phyloP scores from a whole-genome alignment of 2,888 invertebrate species.

The Pyrocoelia pectoralis region DNA sequence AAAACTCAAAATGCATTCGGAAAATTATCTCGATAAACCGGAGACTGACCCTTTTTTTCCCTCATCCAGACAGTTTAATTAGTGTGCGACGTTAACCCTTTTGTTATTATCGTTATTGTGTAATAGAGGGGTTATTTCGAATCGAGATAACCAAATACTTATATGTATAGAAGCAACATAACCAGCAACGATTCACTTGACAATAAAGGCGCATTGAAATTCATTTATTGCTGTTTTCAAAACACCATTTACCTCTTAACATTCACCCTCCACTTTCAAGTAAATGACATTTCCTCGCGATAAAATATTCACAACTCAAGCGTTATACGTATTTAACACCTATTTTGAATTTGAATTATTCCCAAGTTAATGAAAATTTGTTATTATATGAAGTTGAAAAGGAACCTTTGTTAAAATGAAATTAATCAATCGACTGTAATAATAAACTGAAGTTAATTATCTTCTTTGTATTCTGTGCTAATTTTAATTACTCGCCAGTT shows the following conservation, averaged over 20 bases:
- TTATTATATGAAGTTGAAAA: constrained; percentile 1
- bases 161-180: constrained; percentile 21
- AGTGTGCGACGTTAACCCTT: constrained; percentile 7
- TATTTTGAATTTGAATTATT: constrained; percentile 28
- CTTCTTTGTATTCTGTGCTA: constrained; percentile 22
- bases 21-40: too few species aligned
- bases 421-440: constrained; percentile 13
- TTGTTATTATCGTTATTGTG: constrained; percentile 9
- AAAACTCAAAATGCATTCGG: too few species aligned
- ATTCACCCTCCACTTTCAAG: constrained; percentile 30
- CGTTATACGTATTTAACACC: constrained; percentile 28
- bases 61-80: neutral
- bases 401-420: neutral
- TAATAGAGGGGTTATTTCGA: constrained; percentile 15
- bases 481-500: constrained; percentile 15
- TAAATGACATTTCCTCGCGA: constrained; percentile 33
- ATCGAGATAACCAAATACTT: constrained; percentile 34
- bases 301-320: constrained; percentile 33
- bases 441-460: constrained; percentile 14
- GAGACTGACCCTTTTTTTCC: neutral
- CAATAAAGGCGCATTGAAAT: constrained; percentile 35
- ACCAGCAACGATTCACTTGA: constrained; percentile 32
- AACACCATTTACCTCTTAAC: constrained; percentile 31
- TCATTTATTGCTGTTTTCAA: constrained; percentile 37
- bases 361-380: constrained; percentile 19